A percentile compares a stretch with the other conserved stretches of the same genome.
Evolutionary conservation across 2,113 vertebrate genomes (phyloP).

Genomic region (Odobenus rosmarus): DNA sequence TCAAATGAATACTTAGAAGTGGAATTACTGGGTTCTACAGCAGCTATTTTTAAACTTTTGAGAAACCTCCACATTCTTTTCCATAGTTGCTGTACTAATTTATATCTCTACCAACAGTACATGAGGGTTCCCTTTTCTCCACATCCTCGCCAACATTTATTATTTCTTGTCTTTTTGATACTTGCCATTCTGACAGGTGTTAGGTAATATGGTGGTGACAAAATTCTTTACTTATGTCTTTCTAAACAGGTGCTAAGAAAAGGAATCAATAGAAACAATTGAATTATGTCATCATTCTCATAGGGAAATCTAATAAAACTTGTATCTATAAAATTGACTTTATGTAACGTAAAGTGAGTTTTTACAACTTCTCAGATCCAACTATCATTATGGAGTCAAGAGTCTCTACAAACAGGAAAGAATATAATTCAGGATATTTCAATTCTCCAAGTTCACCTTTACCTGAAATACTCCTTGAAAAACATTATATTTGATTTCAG

Average conservation of each 20-base stretch:
- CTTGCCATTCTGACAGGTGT: neutral
- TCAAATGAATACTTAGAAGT: neutral
- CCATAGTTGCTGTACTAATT: neutral
- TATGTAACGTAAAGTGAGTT: neutral
- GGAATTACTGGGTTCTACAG: neutral
- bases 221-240: neutral
- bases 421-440: neutral
- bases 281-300: neutral
- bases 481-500: constrained; percentile 29
- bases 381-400: neutral
- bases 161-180: neutral
- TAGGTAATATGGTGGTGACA: neutral
- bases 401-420: neutral
- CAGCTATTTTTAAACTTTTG: neutral
- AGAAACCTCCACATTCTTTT: neutral
- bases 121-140: neutral
- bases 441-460: neutral
- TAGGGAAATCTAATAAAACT: neutral
- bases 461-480: neutral
- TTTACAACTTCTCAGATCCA: neutral
- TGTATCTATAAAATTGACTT: neutral
- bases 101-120: neutral
- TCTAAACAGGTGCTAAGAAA: constrained; percentile 21
- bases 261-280: neutral
- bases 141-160: neutral